These are phyloP conservation scores for Pangasius mekongensis DNA, from an alignment of 2,797 vertebrate genomes.

Conservation along the genomic window DNA sequence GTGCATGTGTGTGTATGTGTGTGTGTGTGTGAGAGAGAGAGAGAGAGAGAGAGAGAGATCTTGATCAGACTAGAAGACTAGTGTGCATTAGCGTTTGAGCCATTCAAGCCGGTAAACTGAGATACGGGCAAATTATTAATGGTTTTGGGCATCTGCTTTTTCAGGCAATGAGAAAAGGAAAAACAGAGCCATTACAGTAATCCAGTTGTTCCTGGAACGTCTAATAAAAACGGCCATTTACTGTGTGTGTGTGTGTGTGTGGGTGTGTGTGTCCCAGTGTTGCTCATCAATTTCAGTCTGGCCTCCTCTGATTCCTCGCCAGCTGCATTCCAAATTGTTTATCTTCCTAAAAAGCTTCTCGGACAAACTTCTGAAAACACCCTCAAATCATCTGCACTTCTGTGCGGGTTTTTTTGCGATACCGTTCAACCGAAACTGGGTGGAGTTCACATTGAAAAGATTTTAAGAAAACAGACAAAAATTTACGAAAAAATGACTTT, in stretches of 20 bases:
- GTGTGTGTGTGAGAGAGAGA: too few relatives aligned
- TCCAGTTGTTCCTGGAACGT: slow-evolving; percentile 55
- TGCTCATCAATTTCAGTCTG: slow-evolving; percentile 55
- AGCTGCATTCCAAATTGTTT: slow-evolving; percentile 55
- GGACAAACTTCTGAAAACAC: slow-evolving; percentile 47
- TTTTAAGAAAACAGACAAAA: background rate
- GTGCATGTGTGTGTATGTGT: background rate
- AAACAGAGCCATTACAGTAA: slow-evolving; percentile 57
- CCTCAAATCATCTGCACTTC: slow-evolving; percentile 52
- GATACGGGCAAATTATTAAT: slow-evolving; percentile 43
- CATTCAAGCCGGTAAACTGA: slow-evolving; percentile 33
- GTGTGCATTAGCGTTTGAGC: slow-evolving; percentile 14
- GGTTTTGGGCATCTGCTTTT: slow-evolving; percentile 52
- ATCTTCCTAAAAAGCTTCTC: slow-evolving; percentile 53
- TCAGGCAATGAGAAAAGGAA: slow-evolving; percentile 43
- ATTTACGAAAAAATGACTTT: background rate
- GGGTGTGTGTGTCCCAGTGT: background rate
- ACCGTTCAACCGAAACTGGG: background rate
- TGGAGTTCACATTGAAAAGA: background rate
- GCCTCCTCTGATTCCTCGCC: slow-evolving; percentile 55
- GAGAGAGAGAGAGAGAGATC: background rate
- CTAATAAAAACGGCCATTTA: slow-evolving; percentile 61
- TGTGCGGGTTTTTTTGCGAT: background rate
- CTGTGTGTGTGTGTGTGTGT: slow-evolving; percentile 47
- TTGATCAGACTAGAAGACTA: background rate